Conservation (phyloP, 2,113 vertebrate genomes). For the Archocentrus centrarchus region DNA sequence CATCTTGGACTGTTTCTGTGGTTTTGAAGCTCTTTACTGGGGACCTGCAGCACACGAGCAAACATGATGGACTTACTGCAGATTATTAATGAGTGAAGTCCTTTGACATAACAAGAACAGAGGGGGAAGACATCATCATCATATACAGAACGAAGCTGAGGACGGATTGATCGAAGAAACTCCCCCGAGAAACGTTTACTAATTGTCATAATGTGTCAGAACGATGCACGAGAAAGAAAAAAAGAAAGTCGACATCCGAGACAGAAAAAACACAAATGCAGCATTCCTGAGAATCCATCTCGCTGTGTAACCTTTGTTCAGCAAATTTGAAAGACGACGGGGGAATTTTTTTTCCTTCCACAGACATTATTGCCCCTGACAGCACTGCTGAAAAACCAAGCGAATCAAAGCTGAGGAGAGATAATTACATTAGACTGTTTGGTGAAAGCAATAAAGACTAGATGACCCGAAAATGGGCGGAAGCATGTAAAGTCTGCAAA, state of each 20-base stretch:
- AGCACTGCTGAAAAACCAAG: background rate
- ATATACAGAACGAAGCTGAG: slow-evolving; percentile 10
- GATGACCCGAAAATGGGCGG: slow-evolving; percentile 34
- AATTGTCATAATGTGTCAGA: slow-evolving; percentile 60
- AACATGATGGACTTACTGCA: slow-evolving; percentile 14
- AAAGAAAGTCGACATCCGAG: background rate
- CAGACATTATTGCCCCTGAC: slow-evolving; percentile 42
- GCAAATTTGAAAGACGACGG: slow-evolving; percentile 30
- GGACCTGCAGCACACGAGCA: background rate
- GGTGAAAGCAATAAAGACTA: slow-evolving; percentile 29
- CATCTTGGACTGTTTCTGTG: background rate
- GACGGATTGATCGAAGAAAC: background rate
- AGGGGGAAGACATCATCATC: background rate
- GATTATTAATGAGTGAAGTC: slow-evolving; percentile 31
- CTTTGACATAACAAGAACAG: background rate
- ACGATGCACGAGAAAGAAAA: background rate
- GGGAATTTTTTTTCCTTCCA: background rate
- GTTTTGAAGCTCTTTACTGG: background rate
- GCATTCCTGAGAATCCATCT: slow-evolving; percentile 50
- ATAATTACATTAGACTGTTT: slow-evolving; percentile 48
- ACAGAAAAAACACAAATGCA: slow-evolving; percentile 54
- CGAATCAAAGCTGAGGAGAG: slow-evolving; percentile 4
- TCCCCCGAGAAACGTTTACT: slow-evolving; percentile 37
- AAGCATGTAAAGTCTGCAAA: slow-evolving; percentile 42
- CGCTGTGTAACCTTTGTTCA: slow-evolving; percentile 46